A percentile compares a stretch with the other conserved stretches of the same genome.
Conservation (phyloP, 2,888 invertebrate genomes). For the Ochropleura leucogaster region DNA sequence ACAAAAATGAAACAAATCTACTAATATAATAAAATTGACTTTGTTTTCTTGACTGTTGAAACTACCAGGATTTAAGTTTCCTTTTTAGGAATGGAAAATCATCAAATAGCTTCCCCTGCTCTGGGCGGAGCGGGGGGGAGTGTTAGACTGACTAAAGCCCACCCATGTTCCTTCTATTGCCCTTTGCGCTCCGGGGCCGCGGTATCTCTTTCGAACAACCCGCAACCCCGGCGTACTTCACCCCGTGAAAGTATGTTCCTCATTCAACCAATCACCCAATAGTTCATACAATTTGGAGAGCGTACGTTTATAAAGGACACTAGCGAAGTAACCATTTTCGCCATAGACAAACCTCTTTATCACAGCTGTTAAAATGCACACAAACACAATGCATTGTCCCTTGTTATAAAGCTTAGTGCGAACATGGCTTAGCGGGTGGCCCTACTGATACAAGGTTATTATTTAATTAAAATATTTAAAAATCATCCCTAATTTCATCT, state of each 20-base stretch:
- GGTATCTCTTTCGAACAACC: too few species aligned
- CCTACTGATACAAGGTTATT: constrained; percentile 18
- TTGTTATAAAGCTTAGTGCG: constrained; percentile 86
- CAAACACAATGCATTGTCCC: constrained; percentile 84
- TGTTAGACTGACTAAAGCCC: too few species aligned
- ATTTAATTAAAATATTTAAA: background rate
- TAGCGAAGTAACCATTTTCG: constrained; percentile 63
- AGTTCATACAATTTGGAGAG: constrained; percentile 60
- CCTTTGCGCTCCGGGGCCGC: too few species aligned
- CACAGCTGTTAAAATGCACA: constrained; percentile 89
- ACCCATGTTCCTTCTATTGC: too few species aligned
- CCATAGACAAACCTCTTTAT: constrained; percentile 89
- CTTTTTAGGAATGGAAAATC: too few species aligned
- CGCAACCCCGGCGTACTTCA: background rate
- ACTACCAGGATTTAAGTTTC: too few species aligned
- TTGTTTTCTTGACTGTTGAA: too few species aligned
- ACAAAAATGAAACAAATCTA: background rate
- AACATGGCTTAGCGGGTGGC: constrained; percentile 80
- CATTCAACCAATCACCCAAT: background rate
- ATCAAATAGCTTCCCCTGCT: too few species aligned
- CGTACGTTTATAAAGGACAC: constrained; percentile 63
- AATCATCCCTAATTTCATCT: background rate
- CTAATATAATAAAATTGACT: background rate
- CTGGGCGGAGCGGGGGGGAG: too few species aligned
- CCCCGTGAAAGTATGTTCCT: background rate